Evolutionary conservation across 2,888 invertebrate genomes (phyloP), one percentile per base, ranked within the genome.

Genomic region (Polymixis lichenea): DNA sequence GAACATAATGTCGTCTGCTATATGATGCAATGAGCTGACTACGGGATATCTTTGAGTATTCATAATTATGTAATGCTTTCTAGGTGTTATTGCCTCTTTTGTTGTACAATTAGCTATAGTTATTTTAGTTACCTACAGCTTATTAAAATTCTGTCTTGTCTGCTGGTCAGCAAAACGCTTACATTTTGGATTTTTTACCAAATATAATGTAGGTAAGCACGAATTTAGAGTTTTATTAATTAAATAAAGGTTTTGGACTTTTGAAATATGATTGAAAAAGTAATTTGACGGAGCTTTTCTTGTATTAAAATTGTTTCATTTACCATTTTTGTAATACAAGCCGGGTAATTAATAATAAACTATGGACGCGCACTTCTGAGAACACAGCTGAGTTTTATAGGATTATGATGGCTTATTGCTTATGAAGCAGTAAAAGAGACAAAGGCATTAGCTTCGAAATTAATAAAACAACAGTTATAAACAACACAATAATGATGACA

Each of bases 1-100:
- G 83, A 72, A 6, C 38, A 76, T 84, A 76, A 82, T 74, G 75
- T 82, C 67, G 60, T 71, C 49, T 75, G 61, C 19, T 15, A 32
- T 22, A 62, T 82, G 49, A 64, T 69, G 82, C 73, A 83, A 83
- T 56, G 49, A 72, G 70, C 61, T 61, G 32, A 55, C 58, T 83
- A 55, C 53, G 53, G 62, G 22, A 67, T 67, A 49, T 56, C 17
- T 66, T 71, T 32, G 17, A 56, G 28, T 32, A 67, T 58, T 77
- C 15, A 25, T 32, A 55, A 66, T 77, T 77, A 43, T 77, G 25
- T 58, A 70, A 66, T 53, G 15, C 38, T 69, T 77, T 56, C n/a
- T 82, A 67, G 22, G 4, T 69, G 17, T 19, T 43, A 32, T 58
- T 64, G 32, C 25, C 51, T 22, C 25, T 82, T 38, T 64, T 43